phyloP scores from a whole-genome alignment of 2,888 invertebrate genomes.

The Unio pictorum region DNA sequence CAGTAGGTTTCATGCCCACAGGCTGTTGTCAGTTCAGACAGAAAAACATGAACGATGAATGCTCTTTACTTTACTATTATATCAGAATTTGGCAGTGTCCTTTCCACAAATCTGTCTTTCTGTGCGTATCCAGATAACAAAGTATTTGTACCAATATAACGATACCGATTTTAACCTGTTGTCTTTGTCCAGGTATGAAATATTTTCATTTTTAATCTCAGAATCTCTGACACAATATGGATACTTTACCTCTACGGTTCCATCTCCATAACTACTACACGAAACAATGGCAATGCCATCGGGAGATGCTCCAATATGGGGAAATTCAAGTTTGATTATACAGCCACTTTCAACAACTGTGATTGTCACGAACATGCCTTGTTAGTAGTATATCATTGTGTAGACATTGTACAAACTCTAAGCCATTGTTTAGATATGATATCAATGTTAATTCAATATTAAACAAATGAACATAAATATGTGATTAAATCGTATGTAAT shows the following conservation, averaged over 20 bases:
- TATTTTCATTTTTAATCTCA: not conserved
- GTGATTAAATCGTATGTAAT: too few relatives aligned
- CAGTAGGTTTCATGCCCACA: too few relatives aligned
- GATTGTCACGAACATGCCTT: not conserved
- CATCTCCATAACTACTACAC: constrained; percentile 4
- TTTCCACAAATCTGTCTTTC: not conserved
- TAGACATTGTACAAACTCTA: too few relatives aligned
- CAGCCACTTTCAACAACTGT: not conserved
- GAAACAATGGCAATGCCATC: not conserved
- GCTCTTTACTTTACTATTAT: constrained; percentile 1
- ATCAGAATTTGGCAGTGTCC: not conserved
- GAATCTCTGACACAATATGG: constrained; percentile 3
- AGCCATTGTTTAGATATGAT: too few relatives aligned
- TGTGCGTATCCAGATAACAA: constrained; percentile 2
- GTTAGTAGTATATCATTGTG: too few relatives aligned
- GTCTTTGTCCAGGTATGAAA: constrained; percentile 4
- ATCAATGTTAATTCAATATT: too few relatives aligned
- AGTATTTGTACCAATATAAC: not conserved
- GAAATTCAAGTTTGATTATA: not conserved
- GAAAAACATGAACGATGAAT: constrained; percentile 2
- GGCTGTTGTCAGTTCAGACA: constrained; percentile 4
- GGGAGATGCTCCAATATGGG: not conserved
- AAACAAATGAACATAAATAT: too few relatives aligned
- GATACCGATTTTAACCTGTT: not conserved
- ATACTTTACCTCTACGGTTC: constrained; percentile 4